Evolutionary conservation across 1,140 invertebrate species (phyloP).

Genomic region (Thrips palmi): DNA sequence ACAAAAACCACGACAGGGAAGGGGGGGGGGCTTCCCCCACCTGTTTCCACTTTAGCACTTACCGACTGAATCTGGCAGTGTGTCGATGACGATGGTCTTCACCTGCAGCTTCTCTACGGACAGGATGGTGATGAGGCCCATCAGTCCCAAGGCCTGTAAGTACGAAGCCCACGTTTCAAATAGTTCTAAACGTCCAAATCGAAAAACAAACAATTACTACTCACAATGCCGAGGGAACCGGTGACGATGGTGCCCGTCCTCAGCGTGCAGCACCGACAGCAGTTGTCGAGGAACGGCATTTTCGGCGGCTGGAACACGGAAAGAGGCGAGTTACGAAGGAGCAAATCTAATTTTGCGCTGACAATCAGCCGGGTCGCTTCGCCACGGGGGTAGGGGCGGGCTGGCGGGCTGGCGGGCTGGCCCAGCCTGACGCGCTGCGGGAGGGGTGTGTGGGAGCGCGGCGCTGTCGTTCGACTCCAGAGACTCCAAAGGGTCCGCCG

Average conservation of each 20-base stretch:
- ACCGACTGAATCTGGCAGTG: conserved; percentile 28
- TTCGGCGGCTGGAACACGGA: conserved; percentile 12
- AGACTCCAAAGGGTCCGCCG: no score
- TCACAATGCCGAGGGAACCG: conserved; percentile 43
- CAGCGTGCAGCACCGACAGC: conserved; percentile 45
- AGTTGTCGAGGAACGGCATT: conserved; percentile 25
- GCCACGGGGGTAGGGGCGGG: not conserved
- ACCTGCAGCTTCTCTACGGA: conserved; percentile 38
- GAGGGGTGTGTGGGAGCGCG: not conserved
- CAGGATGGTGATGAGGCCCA: conserved; percentile 31
- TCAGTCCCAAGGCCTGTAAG: conserved; percentile 34
- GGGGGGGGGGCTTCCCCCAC: not conserved
- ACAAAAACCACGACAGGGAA: conserved; percentile 1
- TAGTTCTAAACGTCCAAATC: conserved; percentile 2
- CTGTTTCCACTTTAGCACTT: conserved; percentile 7
- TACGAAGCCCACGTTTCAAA: conserved; percentile 3
- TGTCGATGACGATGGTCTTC: conserved; percentile 48
- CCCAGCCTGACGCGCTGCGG: not conserved
- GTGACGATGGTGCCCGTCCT: conserved; percentile 48
- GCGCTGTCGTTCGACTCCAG: no score
- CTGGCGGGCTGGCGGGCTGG: not conserved
- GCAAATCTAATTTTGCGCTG: not conserved
- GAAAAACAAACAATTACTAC: no score
- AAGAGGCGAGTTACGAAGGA: not conserved
- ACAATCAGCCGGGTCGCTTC: not conserved